Conservation (phyloP, 2,113 vertebrate species). For the Alexandromys fortis region DNA sequence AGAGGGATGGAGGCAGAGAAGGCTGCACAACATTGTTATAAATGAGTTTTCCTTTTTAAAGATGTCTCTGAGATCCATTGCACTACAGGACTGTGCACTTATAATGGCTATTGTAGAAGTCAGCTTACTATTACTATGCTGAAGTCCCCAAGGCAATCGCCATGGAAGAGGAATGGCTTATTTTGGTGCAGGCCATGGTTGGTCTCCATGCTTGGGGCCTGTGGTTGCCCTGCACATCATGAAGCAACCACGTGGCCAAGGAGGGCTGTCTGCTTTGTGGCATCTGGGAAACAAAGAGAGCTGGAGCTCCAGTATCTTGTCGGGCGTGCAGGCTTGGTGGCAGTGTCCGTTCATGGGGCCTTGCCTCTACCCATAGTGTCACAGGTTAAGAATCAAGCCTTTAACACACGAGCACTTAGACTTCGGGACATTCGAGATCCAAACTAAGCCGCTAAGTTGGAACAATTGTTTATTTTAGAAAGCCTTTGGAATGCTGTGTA, state of each 20-base stretch:
- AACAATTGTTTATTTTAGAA: constrained; percentile 66
- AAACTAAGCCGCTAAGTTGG: neutral
- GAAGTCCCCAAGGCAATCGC: neutral
- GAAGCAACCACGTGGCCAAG: too few species aligned
- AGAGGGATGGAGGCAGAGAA: neutral
- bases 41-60: neutral
- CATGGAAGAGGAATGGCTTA: neutral
- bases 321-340: neutral
- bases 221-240: too few species aligned
- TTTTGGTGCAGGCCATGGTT: neutral
- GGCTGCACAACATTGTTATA: neutral
- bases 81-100: neutral
- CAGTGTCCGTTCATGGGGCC: neutral
- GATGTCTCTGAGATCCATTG: neutral
- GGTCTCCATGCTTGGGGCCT: neutral
- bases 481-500: constrained; percentile 27
- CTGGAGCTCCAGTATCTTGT: neutral
- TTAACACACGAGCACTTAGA: neutral
- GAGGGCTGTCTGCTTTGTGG: neutral
- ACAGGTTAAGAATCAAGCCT: neutral
- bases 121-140: neutral
- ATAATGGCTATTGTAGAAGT: neutral
- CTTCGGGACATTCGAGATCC: neutral
- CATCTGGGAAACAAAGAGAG: neutral
- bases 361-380: neutral